Evolutionary conservation across 2,888 invertebrate genomes (phyloP), one percentile per base, ranked within the genome.

Genomic region (Catocala sponsa): DNA sequence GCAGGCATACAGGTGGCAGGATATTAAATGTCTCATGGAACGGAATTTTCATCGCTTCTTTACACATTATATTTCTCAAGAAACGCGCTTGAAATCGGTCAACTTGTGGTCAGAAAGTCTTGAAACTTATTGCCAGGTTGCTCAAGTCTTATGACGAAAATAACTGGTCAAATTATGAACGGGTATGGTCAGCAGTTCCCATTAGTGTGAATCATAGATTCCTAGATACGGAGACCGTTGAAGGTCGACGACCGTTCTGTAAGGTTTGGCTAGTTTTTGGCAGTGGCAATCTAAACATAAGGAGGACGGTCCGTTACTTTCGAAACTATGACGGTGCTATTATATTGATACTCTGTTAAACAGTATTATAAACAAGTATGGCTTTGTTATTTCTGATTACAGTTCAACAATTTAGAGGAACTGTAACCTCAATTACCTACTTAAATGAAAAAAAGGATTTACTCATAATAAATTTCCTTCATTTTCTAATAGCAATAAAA

Each of bases 221-320:
- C 68, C 72, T 73, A 74, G 78, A 70, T 65, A 74, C 25, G 49
- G 55, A 67, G 60, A 65, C 68, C 38, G 65, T 70, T 73, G 64
- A 63, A 77, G 83, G 80, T 84, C 64, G 76, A 75, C 68, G 79
- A 71, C 79, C 83, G 75, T 60, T 55, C 62, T 65, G 46, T 70
- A 74, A 67, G 63, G 57, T 59, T 66, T 70, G 70, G 71, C 74
- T 75, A 78, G 68, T 79, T 81, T 83, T 81, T 79, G 78, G 81
- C 81, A 76, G 62, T 53, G 63, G 63, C 55, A 60, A 66, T 59
- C 52, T 55, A 60, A 62, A 52, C 54, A 6, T 56, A 81, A 75
- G 53, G 79, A 73, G 84, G 79, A 38, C 82, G 63, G 38, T 43
- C 83, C 84, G 84, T 82, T 84, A 82, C 63, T 72, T 79, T 62